Base-by-base conservation (phyloP, 2,797 vertebrate genomes). In the Sitta carolinensis region DNA sequence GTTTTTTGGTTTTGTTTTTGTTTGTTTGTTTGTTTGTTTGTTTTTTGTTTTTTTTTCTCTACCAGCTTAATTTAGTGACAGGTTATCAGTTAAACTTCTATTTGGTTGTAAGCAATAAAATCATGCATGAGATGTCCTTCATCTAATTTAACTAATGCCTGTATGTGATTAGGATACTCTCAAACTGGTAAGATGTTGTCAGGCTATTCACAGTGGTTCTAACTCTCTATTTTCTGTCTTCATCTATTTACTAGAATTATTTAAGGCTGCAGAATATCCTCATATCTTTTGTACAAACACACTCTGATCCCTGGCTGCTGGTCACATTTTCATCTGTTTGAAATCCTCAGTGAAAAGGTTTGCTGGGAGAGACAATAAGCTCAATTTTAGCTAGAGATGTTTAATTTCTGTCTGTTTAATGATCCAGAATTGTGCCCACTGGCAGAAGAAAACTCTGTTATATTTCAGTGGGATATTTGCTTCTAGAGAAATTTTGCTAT, bases 51-150 rank as follows among this genome's bases (percentile, higher is more conserved):
- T 50, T 61, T 78, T 47, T 47, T 8, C 20, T 57, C 62, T n/a
- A 43, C 32, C 7, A 10, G 19, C 23, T 85, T 55, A 40, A 47
- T 88, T 51, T 67, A 51, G 22, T 89, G 85, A 42, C 59, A 96
- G 89, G 73, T 64, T 96, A 89, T 96, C 96, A 96, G 72, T 93
- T 87, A 94, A 94, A 90, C 78, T 94, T 90, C 66, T 89, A 7
- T 93, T 97, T 94, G 79, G 69, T 95, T 97, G 61, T 95, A 93
- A 94, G 89, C 92, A 96, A 96, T 94, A 96, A 96, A 96, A 95
- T 93, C 75, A 93, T 86, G 92, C 86, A 82, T 91, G 96, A 97
- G 87, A 83, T 86, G 58, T 95, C 91, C 84, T 89, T 78, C 14
- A 82, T 93, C 80, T 90, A 87, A 96, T 97, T 96, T 94, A 89